Conservation (phyloP, 2,888 invertebrate species). For the Phortica magna region DNA sequence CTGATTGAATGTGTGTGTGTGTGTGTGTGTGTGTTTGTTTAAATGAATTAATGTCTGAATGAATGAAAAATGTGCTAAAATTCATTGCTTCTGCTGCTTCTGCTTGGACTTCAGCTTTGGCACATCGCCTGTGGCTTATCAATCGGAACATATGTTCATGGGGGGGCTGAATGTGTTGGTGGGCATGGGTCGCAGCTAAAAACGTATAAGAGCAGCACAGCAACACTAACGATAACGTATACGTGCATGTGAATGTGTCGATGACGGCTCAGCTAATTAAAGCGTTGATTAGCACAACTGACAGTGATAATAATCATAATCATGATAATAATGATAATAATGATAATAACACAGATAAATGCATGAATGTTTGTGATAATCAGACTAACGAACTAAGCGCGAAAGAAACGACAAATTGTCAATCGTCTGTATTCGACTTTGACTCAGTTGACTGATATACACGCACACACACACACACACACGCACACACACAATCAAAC, state of each 20-base stretch:
- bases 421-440: too few species aligned
- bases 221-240: neutral
- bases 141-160: too few species aligned
- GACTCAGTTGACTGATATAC: too few species aligned
- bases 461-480: too few species aligned
- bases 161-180: too few species aligned
- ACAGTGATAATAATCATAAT: slow-evolving; percentile 42
- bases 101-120: neutral
- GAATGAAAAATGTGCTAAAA: neutral
- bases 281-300: slow-evolving; percentile 42
- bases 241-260: neutral
- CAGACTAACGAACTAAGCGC: too few species aligned
- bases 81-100: neutral
- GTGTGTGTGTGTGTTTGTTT: neutral
- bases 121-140: neutral
- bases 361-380: too few species aligned
- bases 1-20: neutral
- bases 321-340: neutral
- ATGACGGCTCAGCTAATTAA: slow-evolving; percentile 29
- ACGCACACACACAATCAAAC: slow-evolving; percentile 36
- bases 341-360: neutral
- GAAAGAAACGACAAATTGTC: too few species aligned
- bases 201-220: neutral
- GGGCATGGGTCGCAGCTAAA: too few species aligned
- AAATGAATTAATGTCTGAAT: neutral